Evolutionary conservation across 2,113 vertebrate species (phyloP).

Genomic region (Gallinago undulata): DNA sequence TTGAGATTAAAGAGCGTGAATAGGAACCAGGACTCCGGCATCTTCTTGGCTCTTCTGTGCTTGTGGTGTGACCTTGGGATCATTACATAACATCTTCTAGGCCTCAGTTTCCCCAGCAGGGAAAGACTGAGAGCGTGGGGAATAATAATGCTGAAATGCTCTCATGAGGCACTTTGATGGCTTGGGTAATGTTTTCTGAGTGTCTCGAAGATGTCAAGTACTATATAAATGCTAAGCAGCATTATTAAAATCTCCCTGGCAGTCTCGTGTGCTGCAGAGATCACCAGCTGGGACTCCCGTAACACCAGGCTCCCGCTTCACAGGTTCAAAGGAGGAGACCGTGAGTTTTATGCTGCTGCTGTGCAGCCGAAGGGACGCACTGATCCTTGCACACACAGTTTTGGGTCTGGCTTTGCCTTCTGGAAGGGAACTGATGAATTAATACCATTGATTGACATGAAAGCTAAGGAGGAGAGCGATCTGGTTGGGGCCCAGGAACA

Average conservation of each 20-base stretch:
- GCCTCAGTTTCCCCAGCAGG: slow-evolving; percentile 32
- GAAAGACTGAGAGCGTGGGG: background rate
- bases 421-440: background rate
- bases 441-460: background rate
- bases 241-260: background rate
- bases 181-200: background rate
- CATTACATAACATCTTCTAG: background rate
- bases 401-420: background rate
- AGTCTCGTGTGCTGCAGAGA: slow-evolving; percentile 1
- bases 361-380: background rate
- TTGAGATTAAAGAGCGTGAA: background rate
- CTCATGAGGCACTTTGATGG: background rate
- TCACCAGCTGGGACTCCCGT: background rate
- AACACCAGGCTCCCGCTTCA: background rate
- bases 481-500: background rate
- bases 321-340: background rate
- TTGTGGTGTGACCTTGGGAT: slow-evolving; percentile 16
- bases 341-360: rapidly evolving
- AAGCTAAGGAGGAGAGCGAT: background rate
- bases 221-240: background rate
- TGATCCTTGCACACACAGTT: rapidly evolving
- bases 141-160: background rate
- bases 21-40: background rate
- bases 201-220: background rate
- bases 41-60: background rate